Percentiles rank a stretch among this genome's conserved stretches.
Conservation (phyloP, 2,797 vertebrate species). For the Rhabdophis nuchalis region DNA sequence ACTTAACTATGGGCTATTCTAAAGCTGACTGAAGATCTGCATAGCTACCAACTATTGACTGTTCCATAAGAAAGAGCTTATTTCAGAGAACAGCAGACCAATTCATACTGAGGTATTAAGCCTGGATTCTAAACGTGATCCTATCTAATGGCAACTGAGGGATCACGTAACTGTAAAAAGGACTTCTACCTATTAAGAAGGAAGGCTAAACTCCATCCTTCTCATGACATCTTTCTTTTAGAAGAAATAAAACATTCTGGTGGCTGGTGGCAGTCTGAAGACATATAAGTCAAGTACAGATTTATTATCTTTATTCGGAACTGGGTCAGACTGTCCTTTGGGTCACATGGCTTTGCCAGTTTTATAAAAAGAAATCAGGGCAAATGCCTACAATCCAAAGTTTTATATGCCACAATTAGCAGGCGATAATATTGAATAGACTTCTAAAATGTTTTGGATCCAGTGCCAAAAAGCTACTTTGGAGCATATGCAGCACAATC, state of each 20-base stretch:
- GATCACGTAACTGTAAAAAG: neutral
- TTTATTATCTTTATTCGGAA: neutral
- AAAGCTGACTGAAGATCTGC: neutral
- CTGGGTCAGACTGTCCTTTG: neutral
- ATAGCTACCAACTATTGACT: neutral
- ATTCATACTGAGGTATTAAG: neutral
- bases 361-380: neutral
- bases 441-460: neutral
- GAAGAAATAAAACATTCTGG: neutral
- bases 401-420: neutral
- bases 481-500: neutral
- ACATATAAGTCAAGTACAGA: neutral
- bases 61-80: neutral
- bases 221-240: neutral
- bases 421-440: neutral
- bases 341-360: neutral
- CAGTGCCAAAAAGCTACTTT: neutral
- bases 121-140: neutral
- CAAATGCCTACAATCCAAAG: neutral
- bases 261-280: neutral
- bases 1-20: neutral
- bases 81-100: neutral
- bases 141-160: neutral
- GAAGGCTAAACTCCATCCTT: neutral
- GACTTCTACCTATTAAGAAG: neutral